phyloP scores from a whole-genome alignment of 1,140 invertebrate species.

The Akabosia matsudoensis region DNA sequence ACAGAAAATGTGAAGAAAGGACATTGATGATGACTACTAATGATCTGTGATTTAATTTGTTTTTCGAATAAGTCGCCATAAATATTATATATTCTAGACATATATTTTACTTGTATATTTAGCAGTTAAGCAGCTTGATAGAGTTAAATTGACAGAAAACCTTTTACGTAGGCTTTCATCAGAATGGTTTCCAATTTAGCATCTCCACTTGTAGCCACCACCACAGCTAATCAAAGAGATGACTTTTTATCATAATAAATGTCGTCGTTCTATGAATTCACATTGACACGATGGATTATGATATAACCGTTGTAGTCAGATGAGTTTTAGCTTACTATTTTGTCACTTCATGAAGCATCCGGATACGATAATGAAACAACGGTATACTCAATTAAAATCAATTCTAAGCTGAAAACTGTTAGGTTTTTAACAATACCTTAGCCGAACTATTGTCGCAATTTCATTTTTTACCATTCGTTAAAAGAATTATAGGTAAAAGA shows the following conservation, averaged over 20 bases:
- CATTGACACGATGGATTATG: not conserved
- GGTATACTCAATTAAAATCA: no score
- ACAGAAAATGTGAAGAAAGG: not conserved
- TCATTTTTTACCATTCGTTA: not conserved
- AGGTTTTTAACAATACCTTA: no score
- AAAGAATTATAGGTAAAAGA: no score
- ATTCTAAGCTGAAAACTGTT: no score
- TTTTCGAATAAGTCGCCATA: slow-evolving; percentile 10
- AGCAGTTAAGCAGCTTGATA: slow-evolving; percentile 18
- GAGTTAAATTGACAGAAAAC: not conserved
- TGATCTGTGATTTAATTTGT: slow-evolving; percentile 24
- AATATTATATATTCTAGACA: slow-evolving; percentile 9
- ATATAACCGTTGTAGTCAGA: no score
- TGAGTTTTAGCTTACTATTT: not conserved
- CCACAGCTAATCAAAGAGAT: not conserved
- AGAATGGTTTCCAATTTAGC: not conserved
- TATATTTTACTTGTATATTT: slow-evolving; percentile 4
- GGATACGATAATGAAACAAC: no score
- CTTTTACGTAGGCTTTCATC: not conserved
- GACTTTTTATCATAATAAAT: no score
- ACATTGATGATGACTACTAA: slow-evolving; percentile 15
- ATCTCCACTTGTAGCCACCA: not conserved
- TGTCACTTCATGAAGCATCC: not conserved
- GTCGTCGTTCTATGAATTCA: no score
- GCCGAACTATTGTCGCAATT: not conserved